A percentile compares a stretch with the other conserved stretches of the same genome.
These are phyloP conservation scores for Drosophila mettleri DNA, from an alignment of 2,888 invertebrate species.

Conservation along the genomic window DNA sequence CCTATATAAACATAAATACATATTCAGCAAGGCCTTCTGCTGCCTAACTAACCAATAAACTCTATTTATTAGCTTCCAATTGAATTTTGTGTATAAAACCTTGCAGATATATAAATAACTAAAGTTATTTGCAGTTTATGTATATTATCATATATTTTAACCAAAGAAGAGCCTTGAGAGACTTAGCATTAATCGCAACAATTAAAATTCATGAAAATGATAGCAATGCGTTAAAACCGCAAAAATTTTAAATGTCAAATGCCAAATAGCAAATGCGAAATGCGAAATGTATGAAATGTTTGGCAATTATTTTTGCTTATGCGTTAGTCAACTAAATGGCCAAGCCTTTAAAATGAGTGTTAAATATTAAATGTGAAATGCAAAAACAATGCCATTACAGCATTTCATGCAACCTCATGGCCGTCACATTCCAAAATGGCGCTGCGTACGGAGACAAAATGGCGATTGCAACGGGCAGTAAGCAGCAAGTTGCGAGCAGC, in stretches of 20 bases:
- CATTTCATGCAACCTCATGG: slow-evolving; percentile 55
- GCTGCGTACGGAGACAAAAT: slow-evolving; percentile 37
- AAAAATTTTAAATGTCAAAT: slow-evolving; percentile 3
- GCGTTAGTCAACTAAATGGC: slow-evolving; percentile 10
- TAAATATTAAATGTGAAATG: slow-evolving; percentile 27
- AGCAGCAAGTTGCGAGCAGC: neutral
- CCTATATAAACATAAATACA: too few species aligned
- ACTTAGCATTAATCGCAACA: slow-evolving; percentile 27
- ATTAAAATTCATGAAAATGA: slow-evolving; percentile 29
- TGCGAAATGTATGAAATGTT: slow-evolving; percentile 11
- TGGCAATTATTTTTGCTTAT: slow-evolving; percentile 15
- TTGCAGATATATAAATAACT: slow-evolving; percentile 22
- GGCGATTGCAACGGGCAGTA: slow-evolving; percentile 19
- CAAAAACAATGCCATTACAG: slow-evolving; percentile 25
- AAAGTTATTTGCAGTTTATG: slow-evolving; percentile 21
- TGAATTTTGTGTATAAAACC: neutral
- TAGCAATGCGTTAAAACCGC: slow-evolving; percentile 12
- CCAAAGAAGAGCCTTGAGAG: slow-evolving; percentile 24
- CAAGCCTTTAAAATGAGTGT: slow-evolving; percentile 1
- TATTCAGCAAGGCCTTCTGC: neutral
- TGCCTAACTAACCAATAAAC: neutral
- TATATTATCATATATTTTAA: slow-evolving; percentile 15
- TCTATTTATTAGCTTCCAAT: neutral
- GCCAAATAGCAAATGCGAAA: slow-evolving; percentile 15
- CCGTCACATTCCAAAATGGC: slow-evolving; percentile 46